Conservation (phyloP, 2,797 vertebrate genomes). For the Chrosomus eos region DNA sequence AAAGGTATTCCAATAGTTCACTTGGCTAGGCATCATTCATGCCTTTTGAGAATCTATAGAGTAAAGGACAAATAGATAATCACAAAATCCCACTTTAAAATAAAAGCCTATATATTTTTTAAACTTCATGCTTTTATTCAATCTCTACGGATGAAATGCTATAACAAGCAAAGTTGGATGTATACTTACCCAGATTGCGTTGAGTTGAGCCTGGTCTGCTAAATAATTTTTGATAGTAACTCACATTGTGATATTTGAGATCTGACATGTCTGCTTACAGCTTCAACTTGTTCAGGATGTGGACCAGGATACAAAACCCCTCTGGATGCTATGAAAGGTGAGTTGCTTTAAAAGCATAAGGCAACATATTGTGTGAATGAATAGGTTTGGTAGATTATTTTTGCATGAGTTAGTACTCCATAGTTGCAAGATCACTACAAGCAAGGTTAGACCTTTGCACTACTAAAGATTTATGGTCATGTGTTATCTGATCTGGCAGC, state of each 20-base stretch:
- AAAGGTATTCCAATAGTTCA: background rate
- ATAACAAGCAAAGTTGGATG: background rate
- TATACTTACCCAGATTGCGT: background rate
- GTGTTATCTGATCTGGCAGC: background rate
- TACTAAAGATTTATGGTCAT: background rate
- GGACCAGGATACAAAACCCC: conserved; percentile 89
- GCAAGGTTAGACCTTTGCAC: conserved; percentile 5
- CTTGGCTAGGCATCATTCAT: background rate
- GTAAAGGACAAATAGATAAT: background rate
- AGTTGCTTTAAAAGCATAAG: conserved; percentile 39
- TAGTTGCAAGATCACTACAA: background rate
- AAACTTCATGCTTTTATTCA: background rate
- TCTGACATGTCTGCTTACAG: conserved; percentile 16
- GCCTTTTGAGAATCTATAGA: background rate
- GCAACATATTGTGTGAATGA: background rate
- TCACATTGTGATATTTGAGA: background rate
- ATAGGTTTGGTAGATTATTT: background rate
- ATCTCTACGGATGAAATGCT: background rate
- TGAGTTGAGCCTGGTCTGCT: background rate
- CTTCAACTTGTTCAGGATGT: conserved; percentile 83
- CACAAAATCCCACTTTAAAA: background rate
- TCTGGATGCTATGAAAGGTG: conserved; percentile 92
- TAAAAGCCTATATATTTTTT: background rate
- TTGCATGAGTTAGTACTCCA: background rate
- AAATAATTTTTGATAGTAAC: background rate